Percentiles rank a stretch among this genome's conserved stretches.
phyloP scores from a whole-genome alignment of 2,888 invertebrate genomes.

The Parapristionchus giblindavisi region DNA sequence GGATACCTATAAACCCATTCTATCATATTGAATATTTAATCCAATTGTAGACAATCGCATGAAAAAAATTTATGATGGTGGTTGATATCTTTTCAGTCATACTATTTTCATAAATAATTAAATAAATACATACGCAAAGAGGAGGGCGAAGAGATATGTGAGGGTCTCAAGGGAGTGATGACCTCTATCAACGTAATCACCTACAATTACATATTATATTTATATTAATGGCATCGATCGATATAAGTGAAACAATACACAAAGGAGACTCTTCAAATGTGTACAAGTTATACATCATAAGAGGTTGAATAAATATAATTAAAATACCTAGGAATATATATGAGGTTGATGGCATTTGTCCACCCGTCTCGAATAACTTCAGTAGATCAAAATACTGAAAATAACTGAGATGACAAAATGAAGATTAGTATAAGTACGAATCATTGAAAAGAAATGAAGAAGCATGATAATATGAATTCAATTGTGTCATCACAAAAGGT shows the following conservation, averaged over 20 bases:
- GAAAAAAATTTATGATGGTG: too few species aligned
- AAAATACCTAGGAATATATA: slow-evolving; percentile 34
- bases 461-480: too few species aligned
- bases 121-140: slow-evolving; percentile 45
- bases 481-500: too few species aligned
- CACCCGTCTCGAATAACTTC: slow-evolving; percentile 87
- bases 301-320: not conserved
- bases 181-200: slow-evolving; percentile 93
- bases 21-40: not conserved
- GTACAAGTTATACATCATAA: too few species aligned
- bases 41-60: not conserved
- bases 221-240: slow-evolving; percentile 85
- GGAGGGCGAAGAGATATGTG: slow-evolving; percentile 55
- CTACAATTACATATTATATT: too few species aligned
- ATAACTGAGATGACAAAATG: not conserved
- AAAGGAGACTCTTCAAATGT: too few species aligned
- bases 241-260: slow-evolving; percentile 40
- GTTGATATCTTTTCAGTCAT: not conserved
- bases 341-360: slow-evolving; percentile 17
- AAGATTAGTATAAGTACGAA: not conserved
- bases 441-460: not conserved
- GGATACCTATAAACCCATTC: slow-evolving; percentile 76
- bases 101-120: not conserved
- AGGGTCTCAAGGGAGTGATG: slow-evolving; percentile 95
- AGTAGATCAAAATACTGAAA: slow-evolving; percentile 79